Evolutionary conservation across 1,140 invertebrate genomes (phyloP), one percentile per base, ranked within the genome.

Genomic region (Rhopalosiphum maidis): DNA sequence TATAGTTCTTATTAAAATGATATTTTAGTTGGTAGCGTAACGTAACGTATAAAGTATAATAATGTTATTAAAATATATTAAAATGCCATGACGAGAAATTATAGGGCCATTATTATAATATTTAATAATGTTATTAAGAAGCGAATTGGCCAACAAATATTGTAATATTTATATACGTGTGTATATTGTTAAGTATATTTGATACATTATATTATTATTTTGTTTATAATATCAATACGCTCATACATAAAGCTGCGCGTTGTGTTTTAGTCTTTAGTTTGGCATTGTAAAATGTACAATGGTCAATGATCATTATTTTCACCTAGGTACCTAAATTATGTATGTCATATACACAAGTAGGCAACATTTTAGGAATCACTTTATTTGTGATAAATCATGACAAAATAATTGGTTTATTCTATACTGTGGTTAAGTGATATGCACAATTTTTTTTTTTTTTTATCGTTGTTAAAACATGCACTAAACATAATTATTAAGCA

Each of bases 201-300:
- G 30, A 77, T n/a, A 15, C 60, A 77, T 77, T 77, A 77, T 35
- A 54, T 89, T 46, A 35, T 35, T 51, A 51, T 88, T 86, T 86
- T n/a, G 85, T 86, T 25, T n/a, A 51, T 87, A 48, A 21, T 54
- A 54, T 54, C 23, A 51, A 35, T 89, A 89, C 21, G 88, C 88
- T 89, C 88, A 89, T 89, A 89, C 88, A 89, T 89, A 89, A 89
- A 89, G 88, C 88, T 89, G 88, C 88, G 88, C 88, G 88, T 89
- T 89, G 88, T 89, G 88, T 89, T 89, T 89, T 89, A 55, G 23
- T 55, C 11, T 41, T 89, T 41, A 89, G 54, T 88, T 88, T 88
- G n/a, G 30, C 87, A 22, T 51, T 21, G 41, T 15, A 86, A 46
- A 8, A 8, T 88, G 48, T 23, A 54, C 30, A 41, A 41, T 41